phyloP scores from a whole-genome alignment of 2,888 invertebrate species.

The Blera fallax region DNA sequence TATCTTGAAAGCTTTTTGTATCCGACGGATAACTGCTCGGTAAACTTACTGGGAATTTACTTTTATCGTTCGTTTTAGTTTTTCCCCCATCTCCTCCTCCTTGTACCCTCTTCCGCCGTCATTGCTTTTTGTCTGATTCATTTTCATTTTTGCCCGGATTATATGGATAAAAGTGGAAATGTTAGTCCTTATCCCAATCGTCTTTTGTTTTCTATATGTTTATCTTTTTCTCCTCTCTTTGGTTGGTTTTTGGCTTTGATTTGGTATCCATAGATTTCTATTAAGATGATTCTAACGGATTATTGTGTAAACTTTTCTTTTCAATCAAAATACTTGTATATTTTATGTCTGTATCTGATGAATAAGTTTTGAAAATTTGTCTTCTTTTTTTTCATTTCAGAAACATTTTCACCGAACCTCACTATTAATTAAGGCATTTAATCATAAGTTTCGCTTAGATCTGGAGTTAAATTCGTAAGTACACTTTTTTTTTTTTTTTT shows the following conservation, averaged over 20 bases:
- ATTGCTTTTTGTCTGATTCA: conserved; percentile 40
- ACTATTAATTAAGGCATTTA: conserved; percentile 97
- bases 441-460: conserved; percentile 97
- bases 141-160: conserved; percentile 48
- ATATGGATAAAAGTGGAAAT: conserved; percentile 33
- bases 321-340: conserved; percentile 14
- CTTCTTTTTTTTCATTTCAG: conserved; percentile 82
- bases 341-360: neutral
- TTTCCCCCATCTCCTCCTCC: neutral
- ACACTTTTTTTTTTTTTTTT: conserved; percentile 73
- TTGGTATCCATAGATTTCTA: conserved; percentile 23
- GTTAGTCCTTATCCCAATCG: conserved; percentile 33
- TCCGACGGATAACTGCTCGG: conserved; percentile 57
- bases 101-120: neutral
- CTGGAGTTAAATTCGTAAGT: conserved; percentile 98
- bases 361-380: conserved; percentile 1
- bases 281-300: conserved; percentile 10
- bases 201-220: conserved; percentile 12
- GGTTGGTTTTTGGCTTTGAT: conserved; percentile 25
- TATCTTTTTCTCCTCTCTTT: neutral
- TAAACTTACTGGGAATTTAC: conserved; percentile 64
- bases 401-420: conserved; percentile 97
- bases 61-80: conserved; percentile 61
- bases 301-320: conserved; percentile 29
- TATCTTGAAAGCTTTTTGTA: conserved; percentile 69